A percentile compares a stretch with the other conserved stretches of the same genome.
Conservation (phyloP, 2,797 vertebrate genomes). For the Peromyscus melanophrys region DNA sequence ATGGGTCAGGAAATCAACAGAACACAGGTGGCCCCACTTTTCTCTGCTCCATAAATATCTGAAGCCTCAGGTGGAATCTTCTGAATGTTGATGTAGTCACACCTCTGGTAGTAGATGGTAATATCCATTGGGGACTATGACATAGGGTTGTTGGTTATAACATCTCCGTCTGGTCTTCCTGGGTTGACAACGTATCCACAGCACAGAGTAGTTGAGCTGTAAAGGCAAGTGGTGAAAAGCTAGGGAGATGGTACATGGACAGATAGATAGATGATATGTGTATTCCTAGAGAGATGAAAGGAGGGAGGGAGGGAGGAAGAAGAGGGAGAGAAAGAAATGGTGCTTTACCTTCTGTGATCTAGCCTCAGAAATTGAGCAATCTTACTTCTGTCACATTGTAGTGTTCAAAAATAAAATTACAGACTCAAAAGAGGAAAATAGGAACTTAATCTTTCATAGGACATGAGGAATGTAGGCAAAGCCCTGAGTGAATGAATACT, state of each 20-base stretch:
- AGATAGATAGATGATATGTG: neutral
- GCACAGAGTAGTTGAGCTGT: neutral
- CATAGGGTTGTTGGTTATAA: neutral
- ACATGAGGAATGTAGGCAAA: neutral
- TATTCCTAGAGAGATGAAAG: neutral
- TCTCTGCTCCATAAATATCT: neutral
- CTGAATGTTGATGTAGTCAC: neutral
- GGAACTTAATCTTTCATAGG: neutral
- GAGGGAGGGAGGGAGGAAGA: accelerated
- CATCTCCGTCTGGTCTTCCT: neutral
- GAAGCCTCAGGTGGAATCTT: neutral
- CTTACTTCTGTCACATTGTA: neutral
- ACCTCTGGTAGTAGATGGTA: neutral
- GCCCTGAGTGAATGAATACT: neutral
- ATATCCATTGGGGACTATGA: neutral
- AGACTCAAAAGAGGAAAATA: neutral
- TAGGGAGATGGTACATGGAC: neutral
- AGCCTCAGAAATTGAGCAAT: constrained; percentile 8
- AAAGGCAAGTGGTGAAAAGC: neutral
- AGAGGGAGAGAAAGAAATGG: neutral
- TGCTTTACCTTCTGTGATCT: constrained; percentile 31
- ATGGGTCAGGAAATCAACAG: neutral
- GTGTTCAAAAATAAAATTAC: neutral
- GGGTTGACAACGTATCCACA: neutral
- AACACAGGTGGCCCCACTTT: neutral